Conservation (phyloP, 2,113 vertebrate species). For the Pelobates fuscus region DNA sequence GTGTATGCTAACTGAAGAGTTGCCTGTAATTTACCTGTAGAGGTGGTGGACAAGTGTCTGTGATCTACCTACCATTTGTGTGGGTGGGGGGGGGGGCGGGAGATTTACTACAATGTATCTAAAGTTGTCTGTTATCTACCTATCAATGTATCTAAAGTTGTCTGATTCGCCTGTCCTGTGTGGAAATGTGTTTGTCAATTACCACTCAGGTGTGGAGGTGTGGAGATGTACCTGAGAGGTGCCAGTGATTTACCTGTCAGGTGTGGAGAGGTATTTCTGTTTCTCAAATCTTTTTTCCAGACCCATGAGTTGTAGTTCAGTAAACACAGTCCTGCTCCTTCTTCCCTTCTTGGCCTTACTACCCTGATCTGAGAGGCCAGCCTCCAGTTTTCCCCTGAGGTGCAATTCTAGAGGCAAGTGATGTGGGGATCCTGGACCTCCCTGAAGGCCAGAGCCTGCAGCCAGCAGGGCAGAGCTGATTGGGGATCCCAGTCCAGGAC, state of each 20-base stretch:
- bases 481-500: constrained; percentile 77
- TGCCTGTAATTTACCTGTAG: no score
- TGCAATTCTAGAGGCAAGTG: constrained; percentile 94
- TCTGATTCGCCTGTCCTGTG: no score
- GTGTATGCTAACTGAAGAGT: no score
- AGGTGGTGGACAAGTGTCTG: no score
- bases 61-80: no score
- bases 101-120: no score
- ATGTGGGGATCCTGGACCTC: constrained; percentile 75
- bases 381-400: constrained; percentile 90
- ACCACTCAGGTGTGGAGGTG: no score
- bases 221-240: no score
- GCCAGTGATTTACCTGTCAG: constrained; percentile 81
- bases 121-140: no score
- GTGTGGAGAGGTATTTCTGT: constrained; percentile 97
- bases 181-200: no score
- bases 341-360: constrained; percentile 91
- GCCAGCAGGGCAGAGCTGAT: constrained; percentile 81
- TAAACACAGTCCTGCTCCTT: constrained; percentile 96
- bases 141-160: no score
- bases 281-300: constrained; percentile 98
- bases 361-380: constrained; percentile 68
- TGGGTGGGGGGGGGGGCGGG: no score
- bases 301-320: constrained; percentile 96
- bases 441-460: constrained; percentile 77